phyloP scores from a whole-genome alignment of 2,888 invertebrate genomes.

The Apamea epomidion region DNA sequence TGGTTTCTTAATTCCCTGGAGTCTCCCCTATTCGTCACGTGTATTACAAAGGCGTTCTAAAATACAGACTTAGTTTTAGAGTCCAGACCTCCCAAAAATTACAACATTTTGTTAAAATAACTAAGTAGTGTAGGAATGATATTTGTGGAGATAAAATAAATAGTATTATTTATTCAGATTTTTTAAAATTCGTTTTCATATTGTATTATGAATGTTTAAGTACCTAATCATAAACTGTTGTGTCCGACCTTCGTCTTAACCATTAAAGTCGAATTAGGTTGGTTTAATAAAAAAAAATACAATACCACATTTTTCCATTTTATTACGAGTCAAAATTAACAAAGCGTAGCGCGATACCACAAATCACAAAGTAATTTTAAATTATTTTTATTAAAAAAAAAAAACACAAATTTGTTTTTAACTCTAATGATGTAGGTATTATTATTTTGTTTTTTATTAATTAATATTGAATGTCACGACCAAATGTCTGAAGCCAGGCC shows the following conservation, averaged over 20 bases:
- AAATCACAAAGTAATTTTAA: constrained; percentile 10
- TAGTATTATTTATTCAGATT: not conserved
- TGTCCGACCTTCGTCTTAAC: constrained; percentile 40
- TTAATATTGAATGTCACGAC: constrained; percentile 68
- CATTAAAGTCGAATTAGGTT: constrained; percentile 52
- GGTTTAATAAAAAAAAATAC: constrained; percentile 10
- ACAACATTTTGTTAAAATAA: too few relatives aligned
- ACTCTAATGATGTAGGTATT: constrained; percentile 32
- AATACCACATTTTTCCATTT: constrained; percentile 17
- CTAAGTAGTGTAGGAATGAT: too few relatives aligned
- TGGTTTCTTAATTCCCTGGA: not conserved
- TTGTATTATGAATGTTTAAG: constrained; percentile 24
- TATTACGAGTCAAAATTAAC: constrained; percentile 15
- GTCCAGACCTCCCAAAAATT: too few relatives aligned
- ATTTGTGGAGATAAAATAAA: too few relatives aligned
- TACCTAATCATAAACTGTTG: constrained; percentile 44
- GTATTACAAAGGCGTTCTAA: not conserved
- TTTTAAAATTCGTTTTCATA: not conserved
- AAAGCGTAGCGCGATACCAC: constrained; percentile 22
- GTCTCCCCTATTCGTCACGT: not conserved
- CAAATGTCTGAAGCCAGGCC: constrained; percentile 56
- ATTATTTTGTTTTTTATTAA: constrained; percentile 46
- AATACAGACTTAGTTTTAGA: too few relatives aligned
- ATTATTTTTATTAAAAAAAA: constrained; percentile 6
- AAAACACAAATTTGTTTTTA: constrained; percentile 32